These are phyloP conservation scores for Corythornis vintsioides DNA, from an alignment of 2,113 vertebrate species.

Conservation along the genomic window DNA sequence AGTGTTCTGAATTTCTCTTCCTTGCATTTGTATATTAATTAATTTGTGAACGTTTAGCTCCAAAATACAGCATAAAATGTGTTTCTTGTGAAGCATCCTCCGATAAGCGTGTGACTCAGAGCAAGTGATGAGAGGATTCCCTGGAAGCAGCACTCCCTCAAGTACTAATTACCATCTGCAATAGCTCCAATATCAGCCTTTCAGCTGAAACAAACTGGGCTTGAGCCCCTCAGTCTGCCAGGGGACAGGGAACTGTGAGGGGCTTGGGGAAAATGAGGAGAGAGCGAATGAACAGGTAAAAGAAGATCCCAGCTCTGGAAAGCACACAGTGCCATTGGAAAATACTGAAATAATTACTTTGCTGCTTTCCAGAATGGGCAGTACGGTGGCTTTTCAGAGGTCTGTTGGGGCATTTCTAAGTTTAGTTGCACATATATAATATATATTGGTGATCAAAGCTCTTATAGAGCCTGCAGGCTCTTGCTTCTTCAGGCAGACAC, in stretches of 20 bases:
- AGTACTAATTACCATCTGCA: constrained; percentile 39
- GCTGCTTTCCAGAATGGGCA: neutral
- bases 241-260: neutral
- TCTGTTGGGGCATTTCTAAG: neutral
- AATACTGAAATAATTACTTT: neutral
- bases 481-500: neutral
- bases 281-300: accelerated
- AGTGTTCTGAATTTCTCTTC: neutral
- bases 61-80: neutral
- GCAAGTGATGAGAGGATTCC: neutral
- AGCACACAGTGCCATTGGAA: accelerated
- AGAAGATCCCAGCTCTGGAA: neutral
- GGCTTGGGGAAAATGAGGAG: neutral
- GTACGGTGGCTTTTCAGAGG: neutral
- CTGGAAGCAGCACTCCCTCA: constrained; percentile 10
- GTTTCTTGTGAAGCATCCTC: neutral
- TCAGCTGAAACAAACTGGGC: neutral
- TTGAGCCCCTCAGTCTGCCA: neutral
- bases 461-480: neutral
- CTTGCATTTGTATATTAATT: neutral
- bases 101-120: neutral
- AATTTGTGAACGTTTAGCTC: neutral
- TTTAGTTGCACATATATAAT: neutral
- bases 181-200: neutral
- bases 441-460: neutral